Evolutionary conservation across 2,888 invertebrate species (phyloP), one percentile per base, ranked within the genome.

Genomic region (Thysanoteuthis rhombus): DNA sequence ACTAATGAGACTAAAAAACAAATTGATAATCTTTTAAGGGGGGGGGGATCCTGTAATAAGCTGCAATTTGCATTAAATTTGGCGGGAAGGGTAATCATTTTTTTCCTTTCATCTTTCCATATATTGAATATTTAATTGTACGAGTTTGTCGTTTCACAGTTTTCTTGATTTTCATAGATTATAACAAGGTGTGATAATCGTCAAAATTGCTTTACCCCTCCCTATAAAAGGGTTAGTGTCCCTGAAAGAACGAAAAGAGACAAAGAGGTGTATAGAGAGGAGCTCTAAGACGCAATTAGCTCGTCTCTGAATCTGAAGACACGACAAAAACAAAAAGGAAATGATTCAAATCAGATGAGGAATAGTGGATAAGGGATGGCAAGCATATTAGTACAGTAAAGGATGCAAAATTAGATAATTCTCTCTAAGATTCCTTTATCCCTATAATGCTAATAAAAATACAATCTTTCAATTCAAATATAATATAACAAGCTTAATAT

Each of bases 151-250:
- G 36, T 75, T n/a, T 75, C 75, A 36, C 75, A 75, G 75, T 75
- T 75, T 75, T 75, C n/a, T 75, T 75, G 75, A n/a, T 75, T 75
- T 75, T 75, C n/a, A 75, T 75, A 75, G 36, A 75, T 75, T 75
- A 75, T 75, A 75, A 75, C n/a, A 12, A 75, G n/a, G 75, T 75
- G 75, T n/a, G 75, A 75, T 75, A 75, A 75, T 36, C n/a, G 16
- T 75, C 75, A 75, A 75, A 75, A 75, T 75, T 75, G n/a, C n/a
- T 75, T 75, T 75, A n/a, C 75, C 10, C 75, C 75, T 3, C 25
- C 1, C 4, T 12, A 16, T 16, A n/a, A n/a, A 32, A 1, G n/a
- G 75, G 75, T 3, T 2, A 0, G n/a, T 0, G 4, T n/a, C 19
- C 36, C n/a, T n/a, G n/a, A 75, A 19, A n/a, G 25, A 36, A n/a